Evolutionary conservation across 35 echinoderm and acorn worm genomes (phyloP), one percentile per base, ranked within the genome.

Genomic region (Ptychodera flava): DNA sequence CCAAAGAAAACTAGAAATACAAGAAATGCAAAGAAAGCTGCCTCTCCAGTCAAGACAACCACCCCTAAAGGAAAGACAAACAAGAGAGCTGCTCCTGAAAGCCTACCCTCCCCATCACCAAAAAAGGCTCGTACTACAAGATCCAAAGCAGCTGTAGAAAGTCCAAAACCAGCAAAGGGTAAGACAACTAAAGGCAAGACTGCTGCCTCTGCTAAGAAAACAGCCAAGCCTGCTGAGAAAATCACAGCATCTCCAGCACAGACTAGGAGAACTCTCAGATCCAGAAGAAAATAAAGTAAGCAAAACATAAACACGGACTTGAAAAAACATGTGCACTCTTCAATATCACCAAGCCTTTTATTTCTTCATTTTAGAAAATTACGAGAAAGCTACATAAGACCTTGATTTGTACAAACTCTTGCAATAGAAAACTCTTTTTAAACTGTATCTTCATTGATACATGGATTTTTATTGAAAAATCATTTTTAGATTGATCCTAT

Each of bases 1-100:
- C 83, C 93, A 16, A 89, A 89, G 6, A 79, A 84, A 37, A 93
- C 90, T 77, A 83, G 38, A 83, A 34, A 88, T 1, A 90, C 28
- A 86, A 36, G 78, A 36, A 80, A 22, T 12, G 45, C 6, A 22
- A 64, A 64, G 22, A 64, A 64, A 22, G 45, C 45, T 64, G 45
- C 45, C 45, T 12, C 45, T 22, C 45, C 45, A 64, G 45, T 64
- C 45, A 64, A 64, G 22, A 64, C 45, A 6, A 64, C 45, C 6
- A 64, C 45, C 22, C 6, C 45, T 12, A 64, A 64, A 22, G 45
- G 45, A 64, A 64, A 64, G 22, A 22, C 6, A 12, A 64, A 64
- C 6, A 64, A 64, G 45, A 64, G 45, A 22, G 45, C 45, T 22
- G 45, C 45, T 12, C 45, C 45, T 12, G 45, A 64, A n/a, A n/a